These are phyloP conservation scores for Centrocercus urophasianus DNA, from an alignment of 2,113 vertebrate species.

Conservation along the genomic window DNA sequence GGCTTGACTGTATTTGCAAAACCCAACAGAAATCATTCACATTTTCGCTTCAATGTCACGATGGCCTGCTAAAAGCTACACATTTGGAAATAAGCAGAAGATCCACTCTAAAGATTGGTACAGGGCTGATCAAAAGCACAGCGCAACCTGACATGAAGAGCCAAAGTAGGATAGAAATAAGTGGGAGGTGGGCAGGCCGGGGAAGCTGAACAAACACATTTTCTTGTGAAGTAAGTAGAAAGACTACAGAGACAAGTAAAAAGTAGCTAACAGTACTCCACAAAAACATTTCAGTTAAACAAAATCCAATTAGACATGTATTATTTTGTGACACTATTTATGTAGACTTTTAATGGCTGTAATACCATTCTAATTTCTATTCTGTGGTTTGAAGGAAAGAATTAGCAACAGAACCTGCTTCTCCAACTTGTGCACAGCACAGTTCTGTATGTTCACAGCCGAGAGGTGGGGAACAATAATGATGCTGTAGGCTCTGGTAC, in stretches of 20 bases:
- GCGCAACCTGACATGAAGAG: rapidly evolving
- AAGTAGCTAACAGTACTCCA: background rate
- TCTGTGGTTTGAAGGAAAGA: background rate
- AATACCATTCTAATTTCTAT: background rate
- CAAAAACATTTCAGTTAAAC: background rate
- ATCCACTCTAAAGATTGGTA: background rate
- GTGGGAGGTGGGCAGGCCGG: rapidly evolving
- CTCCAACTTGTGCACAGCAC: background rate
- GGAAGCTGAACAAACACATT: background rate
- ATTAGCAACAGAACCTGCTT: background rate
- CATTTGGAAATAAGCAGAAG: background rate
- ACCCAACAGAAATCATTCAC: background rate
- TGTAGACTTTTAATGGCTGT: background rate
- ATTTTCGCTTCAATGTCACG: background rate
- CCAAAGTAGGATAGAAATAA: background rate
- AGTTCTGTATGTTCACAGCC: rapidly evolving
- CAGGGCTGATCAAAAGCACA: background rate
- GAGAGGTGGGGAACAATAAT: background rate
- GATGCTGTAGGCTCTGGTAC: rapidly evolving
- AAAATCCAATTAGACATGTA: background rate
- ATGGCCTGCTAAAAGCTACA: background rate
- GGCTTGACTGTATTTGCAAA: background rate
- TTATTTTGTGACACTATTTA: background rate
- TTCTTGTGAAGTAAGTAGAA: background rate
- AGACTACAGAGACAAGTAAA: background rate